Base-by-base conservation (phyloP, 30 jellyfish, hydroid and myxozoan species). In the Cassiopea andromeda region DNA sequence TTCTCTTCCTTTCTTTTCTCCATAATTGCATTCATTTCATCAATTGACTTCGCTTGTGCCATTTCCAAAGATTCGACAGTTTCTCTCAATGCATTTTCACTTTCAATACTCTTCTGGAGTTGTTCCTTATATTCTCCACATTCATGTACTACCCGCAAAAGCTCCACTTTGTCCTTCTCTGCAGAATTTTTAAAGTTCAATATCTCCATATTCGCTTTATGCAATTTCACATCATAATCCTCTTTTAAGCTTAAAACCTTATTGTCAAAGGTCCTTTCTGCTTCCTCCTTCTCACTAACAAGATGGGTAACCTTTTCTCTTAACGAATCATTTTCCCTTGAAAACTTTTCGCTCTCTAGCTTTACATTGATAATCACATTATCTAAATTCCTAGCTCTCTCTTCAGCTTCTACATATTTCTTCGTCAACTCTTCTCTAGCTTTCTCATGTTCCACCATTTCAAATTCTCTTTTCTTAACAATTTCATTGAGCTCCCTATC, bases 161-260 rank as follows among this genome's bases (percentile, higher is more conserved):
- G 60, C 70, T 85, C 93, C 13, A 43, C 60, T 73, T 75, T 76
- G 44, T 78, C 87, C 67, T 75, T 61, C 67, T 88, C 96, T n/a
- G 75, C 60, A 46, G 80, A 38, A 18, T 88, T 48, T 75, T 70
- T 88, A 66, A 72, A 54, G 44, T 88, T 64, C 82, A 80, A 43
- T 49, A 79, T 44, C 50, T 79, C 96, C 75, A 19, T 54, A 68
- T 69, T 71, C 15, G 60, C 81, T 19, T 12, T 43, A 64, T 69
- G 19, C 66, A 83, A 12, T n/a, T 59, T 70, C 78, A 46, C 66
- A 27, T 83, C 91, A 70, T 68, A 83, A 16, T 83, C 91, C 3
- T 69, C 67, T 38, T 69, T 83, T 13, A 61, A 9, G 1, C 48
- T 77, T 2, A 46, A 1, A 73, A 50, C 49, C 50, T 78, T 44